Base-by-base conservation (phyloP, 2,888 invertebrate genomes). In the Villa cingulata region DNA sequence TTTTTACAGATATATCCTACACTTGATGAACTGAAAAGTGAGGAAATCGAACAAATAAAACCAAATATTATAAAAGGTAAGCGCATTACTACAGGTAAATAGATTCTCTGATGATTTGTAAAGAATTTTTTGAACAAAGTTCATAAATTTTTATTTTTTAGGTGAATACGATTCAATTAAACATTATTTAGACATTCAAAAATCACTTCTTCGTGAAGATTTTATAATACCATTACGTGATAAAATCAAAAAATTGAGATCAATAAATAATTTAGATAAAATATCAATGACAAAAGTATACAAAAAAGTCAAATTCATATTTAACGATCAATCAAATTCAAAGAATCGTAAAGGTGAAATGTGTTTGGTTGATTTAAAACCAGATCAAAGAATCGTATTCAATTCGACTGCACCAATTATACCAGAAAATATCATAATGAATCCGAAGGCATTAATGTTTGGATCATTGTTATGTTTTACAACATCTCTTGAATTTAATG, bases 141-240 rank as follows among this genome's bases (percentile, higher is more conserved):
- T n/a, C n/a, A n/a, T n/a, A n/a, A n/a, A n/a, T n/a, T n/a, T n/a
- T n/a, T n/a, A n/a, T 23, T 14, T 46, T 50, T 3, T 42, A 43
- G 85, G 84, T 3, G 70, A 74, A 1, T 88, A 83, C 61, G 59
- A 70, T 1, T 72, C 72, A 58, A 71, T 81, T 10, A 29, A 54
- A 1, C 78, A 86, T 58, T 91, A 91, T 61, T 68, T 91, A 20
- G 83, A 85, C 56, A 70, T 81, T n/a, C 88, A 88, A 55, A 86
- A 86, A 59, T 74, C 82, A 36, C 69, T 89, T 34, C 61, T 90
- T 43, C 69, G 86, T 32, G 87, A 90, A 69, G 90, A 91, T 65
- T 87, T 84, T 59, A 73, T 86, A 32, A 72, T 74, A 17, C 85
- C 89, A 1, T 62, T 91, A 20, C 68, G 84, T 34, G 74, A 80